phyloP scores from a whole-genome alignment of 2,888 invertebrate genomes.

The Blomia tropicalis region DNA sequence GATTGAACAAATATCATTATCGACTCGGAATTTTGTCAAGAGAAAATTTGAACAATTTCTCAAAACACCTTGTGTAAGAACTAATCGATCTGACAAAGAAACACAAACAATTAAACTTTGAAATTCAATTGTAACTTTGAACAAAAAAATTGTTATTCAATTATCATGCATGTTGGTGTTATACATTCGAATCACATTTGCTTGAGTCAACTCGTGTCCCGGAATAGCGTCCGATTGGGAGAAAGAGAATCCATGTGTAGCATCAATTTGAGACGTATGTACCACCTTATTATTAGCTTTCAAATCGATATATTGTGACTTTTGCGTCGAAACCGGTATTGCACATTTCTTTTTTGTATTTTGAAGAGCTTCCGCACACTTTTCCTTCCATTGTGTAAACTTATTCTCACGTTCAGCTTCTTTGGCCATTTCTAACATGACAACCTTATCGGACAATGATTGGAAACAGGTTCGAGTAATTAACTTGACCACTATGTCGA shows the following conservation, averaged over 20 bases:
- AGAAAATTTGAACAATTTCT: too few relatives aligned
- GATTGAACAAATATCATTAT: too few relatives aligned
- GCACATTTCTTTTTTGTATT: conserved; percentile 19
- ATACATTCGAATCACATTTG: conserved; percentile 86
- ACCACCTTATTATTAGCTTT: conserved; percentile 34
- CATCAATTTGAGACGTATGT: conserved; percentile 75
- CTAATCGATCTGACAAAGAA: too few relatives aligned
- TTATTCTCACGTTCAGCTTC: not conserved
- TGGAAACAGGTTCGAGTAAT: conserved; percentile 69
- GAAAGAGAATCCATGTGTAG: conserved; percentile 92
- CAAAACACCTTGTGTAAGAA: too few relatives aligned
- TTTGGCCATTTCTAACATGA: conserved; percentile 56
- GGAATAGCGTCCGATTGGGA: conserved; percentile 77
- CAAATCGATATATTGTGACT: conserved; percentile 17
- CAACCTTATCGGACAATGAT: conserved; percentile 68
- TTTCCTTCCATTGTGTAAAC: not conserved
- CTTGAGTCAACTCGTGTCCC: conserved; percentile 51
- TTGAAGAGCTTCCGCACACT: not conserved
- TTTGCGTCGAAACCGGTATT: conserved; percentile 37
- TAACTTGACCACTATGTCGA: conserved; percentile 78
- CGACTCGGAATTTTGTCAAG: too few relatives aligned
- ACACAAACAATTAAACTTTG: too few relatives aligned
- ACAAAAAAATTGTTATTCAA: too few relatives aligned
- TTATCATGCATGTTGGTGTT: conserved; percentile 53
- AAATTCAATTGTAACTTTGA: too few relatives aligned